These are phyloP conservation scores for Phalloptychus januarius DNA, from an alignment of 2,797 vertebrate genomes.

Conservation along the genomic window DNA sequence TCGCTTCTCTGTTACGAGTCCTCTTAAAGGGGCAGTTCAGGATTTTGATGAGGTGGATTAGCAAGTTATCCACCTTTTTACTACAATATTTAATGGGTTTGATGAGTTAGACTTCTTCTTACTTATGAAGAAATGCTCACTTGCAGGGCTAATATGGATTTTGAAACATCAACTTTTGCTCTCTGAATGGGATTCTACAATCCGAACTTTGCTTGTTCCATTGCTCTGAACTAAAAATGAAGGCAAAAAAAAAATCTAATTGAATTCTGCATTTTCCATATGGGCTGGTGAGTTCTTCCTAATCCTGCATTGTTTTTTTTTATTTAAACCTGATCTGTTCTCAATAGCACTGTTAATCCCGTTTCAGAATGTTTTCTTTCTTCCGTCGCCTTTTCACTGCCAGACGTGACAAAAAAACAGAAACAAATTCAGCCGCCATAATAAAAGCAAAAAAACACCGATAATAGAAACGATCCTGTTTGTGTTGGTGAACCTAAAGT, in stretches of 20 bases:
- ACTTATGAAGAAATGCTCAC: neutral
- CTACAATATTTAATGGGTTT: neutral
- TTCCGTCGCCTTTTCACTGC: neutral
- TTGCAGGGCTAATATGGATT: neutral
- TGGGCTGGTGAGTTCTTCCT: neutral
- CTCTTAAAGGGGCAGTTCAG: neutral
- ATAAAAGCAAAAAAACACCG: too few relatives aligned
- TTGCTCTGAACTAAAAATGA: too few relatives aligned
- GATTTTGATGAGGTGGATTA: neutral
- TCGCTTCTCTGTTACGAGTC: conserved; percentile 16
- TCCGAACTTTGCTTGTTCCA: neutral
- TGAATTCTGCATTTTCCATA: too few relatives aligned
- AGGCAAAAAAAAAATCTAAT: too few relatives aligned
- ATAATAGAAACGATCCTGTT: too few relatives aligned
- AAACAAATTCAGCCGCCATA: too few relatives aligned
- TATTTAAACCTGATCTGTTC: neutral
- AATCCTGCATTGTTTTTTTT: neutral
- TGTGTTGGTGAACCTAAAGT: too few relatives aligned
- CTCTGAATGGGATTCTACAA: neutral
- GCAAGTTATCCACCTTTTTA: neutral
- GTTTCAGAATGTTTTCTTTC: neutral
- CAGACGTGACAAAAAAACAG: too few relatives aligned
- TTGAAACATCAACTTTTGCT: neutral
- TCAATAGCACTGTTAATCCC: neutral
- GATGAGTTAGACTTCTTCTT: neutral